Evolutionary conservation across 30 jellyfish, hydroid and myxozoan genomes (phyloP), one percentile per base, ranked within the genome.

Genomic region (Phacellophora camtschatica): DNA sequence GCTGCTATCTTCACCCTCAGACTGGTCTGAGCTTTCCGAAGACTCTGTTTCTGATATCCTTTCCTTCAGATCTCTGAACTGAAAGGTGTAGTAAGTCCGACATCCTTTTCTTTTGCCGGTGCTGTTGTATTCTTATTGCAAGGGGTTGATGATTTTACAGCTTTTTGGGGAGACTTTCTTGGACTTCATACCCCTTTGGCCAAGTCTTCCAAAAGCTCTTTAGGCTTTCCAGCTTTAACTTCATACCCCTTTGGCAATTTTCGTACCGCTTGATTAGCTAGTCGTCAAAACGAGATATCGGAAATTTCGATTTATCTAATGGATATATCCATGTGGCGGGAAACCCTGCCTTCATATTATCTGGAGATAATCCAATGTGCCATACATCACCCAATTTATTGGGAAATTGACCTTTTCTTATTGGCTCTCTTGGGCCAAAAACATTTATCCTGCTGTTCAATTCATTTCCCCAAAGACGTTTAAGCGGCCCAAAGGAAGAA

Each of bases 141-240:
- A n/a, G n/a, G n/a, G n/a, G n/a, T n/a, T n/a, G n/a, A n/a, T n/a
- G n/a, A n/a, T n/a, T n/a, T n/a, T n/a, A n/a, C n/a, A n/a, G n/a
- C n/a, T n/a, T n/a, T n/a, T n/a, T n/a, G n/a, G n/a, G n/a, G 62
- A 9, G 71, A 16, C 23, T 74, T 74, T 54, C 69, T 62, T 78
- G 90, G 78, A 1, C 55, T 66, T 15, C 82, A 63, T 16, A 22
- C 25, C 10, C 64, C 87, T 2, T 29, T 13, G 39, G 27, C 22
- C 27, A 31, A 25, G 0, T 58, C 89, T 12, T 78, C 28, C 19
- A 18, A 64, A 23, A 78, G 18, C 5, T 37, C 89, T 6, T 78
- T 57, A 19, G 90, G 90, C 31, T 36, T 78, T 1, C 90, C 88
- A 35, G 75, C 48, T 39, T 62, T 57, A 16, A 80, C 76, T 71